A percentile compares a stretch with the other conserved stretches of the same genome.
phyloP scores from a whole-genome alignment of 2,888 invertebrate species.

The Thereva nobilitata region DNA sequence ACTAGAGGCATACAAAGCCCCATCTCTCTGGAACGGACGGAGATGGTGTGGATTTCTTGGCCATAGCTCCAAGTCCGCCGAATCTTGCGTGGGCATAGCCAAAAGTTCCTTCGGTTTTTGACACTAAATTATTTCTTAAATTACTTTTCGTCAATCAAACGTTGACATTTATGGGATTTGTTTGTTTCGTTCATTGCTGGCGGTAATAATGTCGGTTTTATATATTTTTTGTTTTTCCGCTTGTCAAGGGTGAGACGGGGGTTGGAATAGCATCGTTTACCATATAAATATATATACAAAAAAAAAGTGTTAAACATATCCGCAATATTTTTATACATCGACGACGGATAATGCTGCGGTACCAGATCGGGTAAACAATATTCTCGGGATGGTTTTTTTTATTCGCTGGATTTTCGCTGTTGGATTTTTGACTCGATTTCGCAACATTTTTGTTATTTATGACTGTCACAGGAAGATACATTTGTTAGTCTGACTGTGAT shows the following conservation, averaged over 20 bases:
- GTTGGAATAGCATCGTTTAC: too few relatives aligned
- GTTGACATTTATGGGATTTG: conserved; percentile 28
- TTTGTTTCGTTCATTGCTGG: conserved; percentile 18
- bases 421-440: conserved; percentile 33
- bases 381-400: neutral
- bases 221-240: neutral
- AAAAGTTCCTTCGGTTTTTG: neutral
- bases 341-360: neutral
- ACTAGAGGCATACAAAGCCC: neutral
- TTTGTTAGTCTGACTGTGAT: conserved; percentile 34
- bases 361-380: conserved; percentile 15
- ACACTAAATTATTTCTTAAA: conserved; percentile 32
- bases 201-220: conserved; percentile 1
- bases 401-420: conserved; percentile 8
- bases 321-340: too few relatives aligned
- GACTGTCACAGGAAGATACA: conserved; percentile 34
- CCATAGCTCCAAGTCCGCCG: too few relatives aligned
- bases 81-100: conserved; percentile 15
- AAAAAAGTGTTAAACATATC: too few relatives aligned
- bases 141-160: conserved; percentile 29
- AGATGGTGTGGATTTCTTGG: neutral
- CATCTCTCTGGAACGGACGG: neutral
- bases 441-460: conserved; percentile 35
- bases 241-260: neutral
- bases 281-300: too few relatives aligned